phyloP scores from a whole-genome alignment of 2,797 vertebrate species.

The Heliangelus exortis region DNA sequence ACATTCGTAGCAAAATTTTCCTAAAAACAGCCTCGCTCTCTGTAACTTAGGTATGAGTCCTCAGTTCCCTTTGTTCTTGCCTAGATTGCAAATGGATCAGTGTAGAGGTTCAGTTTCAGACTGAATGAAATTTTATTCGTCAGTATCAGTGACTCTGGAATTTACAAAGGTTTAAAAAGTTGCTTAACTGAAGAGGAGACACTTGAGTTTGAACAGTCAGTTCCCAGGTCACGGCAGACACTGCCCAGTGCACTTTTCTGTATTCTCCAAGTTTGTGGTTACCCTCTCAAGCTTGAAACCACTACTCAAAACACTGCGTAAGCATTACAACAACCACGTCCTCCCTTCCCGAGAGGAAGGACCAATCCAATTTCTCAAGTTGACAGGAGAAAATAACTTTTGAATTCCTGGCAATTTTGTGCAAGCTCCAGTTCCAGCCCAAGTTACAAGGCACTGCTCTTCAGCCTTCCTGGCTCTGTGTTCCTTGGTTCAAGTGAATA shows the following conservation, averaged over 20 bases:
- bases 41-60: neutral
- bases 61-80: neutral
- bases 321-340: neutral
- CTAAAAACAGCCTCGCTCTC: neutral
- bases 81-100: neutral
- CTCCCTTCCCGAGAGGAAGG: neutral
- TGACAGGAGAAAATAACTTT: neutral
- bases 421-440: neutral
- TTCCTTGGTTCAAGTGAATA: neutral
- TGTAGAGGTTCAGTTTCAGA: accelerated
- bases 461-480: neutral
- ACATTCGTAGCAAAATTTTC: neutral
- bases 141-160: neutral
- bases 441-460: neutral
- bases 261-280: neutral
- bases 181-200: neutral
- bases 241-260: neutral
- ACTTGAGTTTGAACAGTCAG: neutral
- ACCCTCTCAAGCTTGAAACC: neutral
- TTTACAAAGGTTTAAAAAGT: neutral
- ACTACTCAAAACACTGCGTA: neutral
- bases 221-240: neutral
- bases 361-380: neutral
- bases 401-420: neutral
- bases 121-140: neutral